A percentile compares a stretch with the other conserved stretches of the same genome.
Evolutionary conservation across 2,888 invertebrate species (phyloP).

Genomic region (Baronia brevicornis): DNA sequence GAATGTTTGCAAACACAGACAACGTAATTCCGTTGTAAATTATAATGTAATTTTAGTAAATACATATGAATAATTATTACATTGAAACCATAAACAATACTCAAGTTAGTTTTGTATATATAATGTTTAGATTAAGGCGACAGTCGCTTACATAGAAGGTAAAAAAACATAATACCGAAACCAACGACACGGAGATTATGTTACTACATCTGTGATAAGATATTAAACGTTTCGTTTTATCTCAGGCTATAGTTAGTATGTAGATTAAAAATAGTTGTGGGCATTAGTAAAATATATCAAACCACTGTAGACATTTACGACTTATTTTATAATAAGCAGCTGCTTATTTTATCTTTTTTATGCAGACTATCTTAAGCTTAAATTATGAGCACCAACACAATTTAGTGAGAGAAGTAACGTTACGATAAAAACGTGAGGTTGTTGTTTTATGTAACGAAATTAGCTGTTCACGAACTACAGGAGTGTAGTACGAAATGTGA

Average conservation of each 20-base stretch:
- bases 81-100: not conserved
- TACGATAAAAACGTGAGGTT: too few relatives aligned
- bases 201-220: constrained; percentile 17
- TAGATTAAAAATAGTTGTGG: constrained; percentile 16
- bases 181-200: constrained; percentile 14
- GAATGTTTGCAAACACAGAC: constrained; percentile 44
- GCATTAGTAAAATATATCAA: constrained; percentile 12
- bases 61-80: not conserved
- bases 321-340: constrained; percentile 4
- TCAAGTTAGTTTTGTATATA: not conserved
- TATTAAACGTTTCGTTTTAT: constrained; percentile 16
- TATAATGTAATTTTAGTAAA: too few relatives aligned
- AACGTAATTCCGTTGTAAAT: constrained; percentile 4
- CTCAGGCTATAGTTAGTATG: constrained; percentile 13
- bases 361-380: too few relatives aligned
- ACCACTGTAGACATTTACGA: constrained; percentile 7
- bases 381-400: too few relatives aligned
- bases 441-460: too few relatives aligned
- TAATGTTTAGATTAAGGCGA: not conserved
- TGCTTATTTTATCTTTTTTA: too few relatives aligned
- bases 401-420: too few relatives aligned
- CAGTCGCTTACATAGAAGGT: constrained; percentile 1
- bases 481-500: constrained; percentile 15
- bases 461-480: too few relatives aligned
- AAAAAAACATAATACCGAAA: constrained; percentile 12